Evolutionary conservation across 1,140 invertebrate genomes (phyloP).

Genomic region (Penaeus vannamei): DNA sequence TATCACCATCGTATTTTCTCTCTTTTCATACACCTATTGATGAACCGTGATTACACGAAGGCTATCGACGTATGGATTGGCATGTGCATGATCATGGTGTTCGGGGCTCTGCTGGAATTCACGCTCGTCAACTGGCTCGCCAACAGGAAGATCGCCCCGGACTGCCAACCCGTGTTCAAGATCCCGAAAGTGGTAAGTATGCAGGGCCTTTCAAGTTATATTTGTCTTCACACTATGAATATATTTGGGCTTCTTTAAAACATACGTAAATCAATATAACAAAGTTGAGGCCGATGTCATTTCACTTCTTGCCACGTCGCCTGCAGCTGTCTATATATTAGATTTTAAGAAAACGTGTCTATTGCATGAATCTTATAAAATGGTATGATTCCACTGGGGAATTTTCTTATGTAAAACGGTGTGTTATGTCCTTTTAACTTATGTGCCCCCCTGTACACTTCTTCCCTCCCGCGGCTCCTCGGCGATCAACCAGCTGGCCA

Average conservation of each 20-base stretch:
- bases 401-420: no score
- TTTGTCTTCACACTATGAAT: neutral
- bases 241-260: neutral
- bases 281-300: no score
- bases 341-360: no score
- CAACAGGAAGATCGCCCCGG: conserved; percentile 63
- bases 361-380: no score
- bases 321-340: no score
- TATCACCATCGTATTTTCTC: neutral
- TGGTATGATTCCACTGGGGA: no score
- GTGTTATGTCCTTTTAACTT: no score
- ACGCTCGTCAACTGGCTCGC: conserved; percentile 69
- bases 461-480: neutral
- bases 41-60: conserved; percentile 24
- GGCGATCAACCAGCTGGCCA: neutral
- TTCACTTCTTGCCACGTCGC: no score
- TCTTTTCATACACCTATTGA: neutral
- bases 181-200: conserved; percentile 40
- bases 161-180: neutral
- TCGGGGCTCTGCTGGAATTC: conserved; percentile 70
- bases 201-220: neutral
- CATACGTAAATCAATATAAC: no score
- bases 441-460: neutral
- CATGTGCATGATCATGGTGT: conserved; percentile 70
- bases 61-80: conserved; percentile 70